Percentiles rank a stretch among this genome's conserved stretches.
These are phyloP conservation scores for Octopus sinensis DNA, from an alignment of 1,140 invertebrate genomes.

Conservation along the genomic window DNA sequence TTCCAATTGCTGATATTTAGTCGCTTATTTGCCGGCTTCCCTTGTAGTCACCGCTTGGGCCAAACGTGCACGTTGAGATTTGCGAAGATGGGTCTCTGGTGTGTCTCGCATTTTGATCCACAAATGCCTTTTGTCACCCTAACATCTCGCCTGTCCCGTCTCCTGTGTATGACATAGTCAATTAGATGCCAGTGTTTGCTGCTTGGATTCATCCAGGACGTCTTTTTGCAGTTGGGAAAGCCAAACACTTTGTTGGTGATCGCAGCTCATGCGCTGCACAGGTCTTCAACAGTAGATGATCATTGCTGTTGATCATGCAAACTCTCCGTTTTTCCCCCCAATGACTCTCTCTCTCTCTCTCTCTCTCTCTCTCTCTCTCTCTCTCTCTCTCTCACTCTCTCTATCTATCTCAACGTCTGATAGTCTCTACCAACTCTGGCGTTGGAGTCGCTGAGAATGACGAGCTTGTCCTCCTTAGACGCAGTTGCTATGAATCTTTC, in stretches of 20 bases:
- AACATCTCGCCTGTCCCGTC: constrained; percentile 20
- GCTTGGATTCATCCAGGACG: constrained; percentile 26
- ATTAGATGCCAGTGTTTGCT: constrained; percentile 32
- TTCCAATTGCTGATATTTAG: background rate
- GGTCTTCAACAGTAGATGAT: background rate
- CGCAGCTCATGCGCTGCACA: background rate
- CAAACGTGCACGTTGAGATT: background rate
- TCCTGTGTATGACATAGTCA: constrained; percentile 28
- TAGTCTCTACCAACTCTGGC: background rate
- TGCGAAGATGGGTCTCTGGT: background rate
- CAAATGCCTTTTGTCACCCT: background rate
- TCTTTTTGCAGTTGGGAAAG: constrained; percentile 18
- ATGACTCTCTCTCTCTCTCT: too few relatives aligned
- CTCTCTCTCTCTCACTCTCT: background rate
- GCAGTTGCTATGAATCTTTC: background rate
- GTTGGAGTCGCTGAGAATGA: background rate
- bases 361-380: too few relatives aligned
- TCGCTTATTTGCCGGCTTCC: background rate
- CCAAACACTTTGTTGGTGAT: background rate
- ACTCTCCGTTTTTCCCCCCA: too few relatives aligned
- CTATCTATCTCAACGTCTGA: background rate
- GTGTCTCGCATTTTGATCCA: background rate
- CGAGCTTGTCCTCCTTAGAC: background rate
- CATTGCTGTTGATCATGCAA: background rate
- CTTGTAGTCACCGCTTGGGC: background rate